Percentiles rank a stretch among this genome's conserved stretches.
Conservation (phyloP, 2,888 invertebrate species). For the Drepana falcataria region DNA sequence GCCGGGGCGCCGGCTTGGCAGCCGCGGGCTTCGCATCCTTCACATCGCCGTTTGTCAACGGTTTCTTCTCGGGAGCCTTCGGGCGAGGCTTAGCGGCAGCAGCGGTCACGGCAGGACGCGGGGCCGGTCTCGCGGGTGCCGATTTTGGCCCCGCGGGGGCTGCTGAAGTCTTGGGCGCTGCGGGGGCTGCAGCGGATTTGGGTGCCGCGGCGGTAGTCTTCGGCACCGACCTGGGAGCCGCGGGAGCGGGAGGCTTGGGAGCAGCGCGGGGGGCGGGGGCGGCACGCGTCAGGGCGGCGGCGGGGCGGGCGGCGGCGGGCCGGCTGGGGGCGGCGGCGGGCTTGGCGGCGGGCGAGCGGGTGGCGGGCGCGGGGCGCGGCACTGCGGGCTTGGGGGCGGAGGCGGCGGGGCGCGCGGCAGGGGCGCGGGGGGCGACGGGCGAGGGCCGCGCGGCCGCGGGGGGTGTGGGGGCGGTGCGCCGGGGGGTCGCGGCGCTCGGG, state of each 20-base stretch:
- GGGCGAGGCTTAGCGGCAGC: constrained; percentile 28
- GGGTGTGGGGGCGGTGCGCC: constrained; percentile 33
- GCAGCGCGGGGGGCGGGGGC: constrained; percentile 17
- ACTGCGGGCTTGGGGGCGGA: constrained; percentile 18
- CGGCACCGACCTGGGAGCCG: constrained; percentile 14
- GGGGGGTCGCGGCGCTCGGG: constrained; percentile 21
- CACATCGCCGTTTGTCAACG: constrained; percentile 77
- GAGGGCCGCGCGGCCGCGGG: constrained; percentile 22
- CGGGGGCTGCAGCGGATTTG: constrained; percentile 4
- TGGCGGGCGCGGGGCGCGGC: constrained; percentile 18
- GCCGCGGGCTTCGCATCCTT: constrained; percentile 41
- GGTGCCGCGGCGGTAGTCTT: constrained; percentile 9
- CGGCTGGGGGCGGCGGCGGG: constrained; percentile 21
- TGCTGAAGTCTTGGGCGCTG: constrained; percentile 14
- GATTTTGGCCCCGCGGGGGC: constrained; percentile 16
- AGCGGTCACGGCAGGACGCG: constrained; percentile 21
- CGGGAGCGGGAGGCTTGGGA: constrained; percentile 7
- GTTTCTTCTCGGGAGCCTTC: constrained; percentile 65
- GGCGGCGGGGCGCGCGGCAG: constrained; percentile 53
- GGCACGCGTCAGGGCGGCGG: constrained; percentile 16
- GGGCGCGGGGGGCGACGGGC: constrained; percentile 20
- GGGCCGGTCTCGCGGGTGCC: constrained; percentile 17
- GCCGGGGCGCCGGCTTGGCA: constrained; percentile 28
- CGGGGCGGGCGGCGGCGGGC: constrained; percentile 22
- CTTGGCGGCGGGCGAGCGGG: constrained; percentile 17